A percentile compares a stretch with the other conserved stretches of the same genome.
phyloP scores from a whole-genome alignment of 2,888 invertebrate genomes.

The Acrobasis repandana region DNA sequence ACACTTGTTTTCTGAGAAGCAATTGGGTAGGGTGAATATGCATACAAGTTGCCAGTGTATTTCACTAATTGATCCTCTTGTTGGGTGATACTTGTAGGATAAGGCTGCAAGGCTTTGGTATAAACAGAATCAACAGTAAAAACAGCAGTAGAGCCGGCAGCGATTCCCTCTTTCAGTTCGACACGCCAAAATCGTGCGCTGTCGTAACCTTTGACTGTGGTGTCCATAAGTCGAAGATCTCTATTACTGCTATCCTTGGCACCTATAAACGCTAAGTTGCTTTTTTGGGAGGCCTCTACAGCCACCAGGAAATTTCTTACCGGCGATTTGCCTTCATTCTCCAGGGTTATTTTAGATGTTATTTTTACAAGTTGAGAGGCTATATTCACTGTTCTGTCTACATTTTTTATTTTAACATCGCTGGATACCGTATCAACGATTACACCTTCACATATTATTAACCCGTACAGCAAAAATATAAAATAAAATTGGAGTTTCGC shows the following conservation, averaged over 20 bases:
- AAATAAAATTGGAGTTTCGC: conserved; percentile 60
- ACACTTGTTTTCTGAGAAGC: conserved; percentile 92
- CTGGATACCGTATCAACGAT: conserved; percentile 76
- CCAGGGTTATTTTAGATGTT: conserved; percentile 89
- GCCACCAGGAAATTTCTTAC: conserved; percentile 88
- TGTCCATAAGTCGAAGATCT: conserved; percentile 80
- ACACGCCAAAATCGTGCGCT: conserved; percentile 80
- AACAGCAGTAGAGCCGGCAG: conserved; percentile 81
- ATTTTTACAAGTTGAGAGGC: conserved; percentile 95
- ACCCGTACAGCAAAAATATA: conserved; percentile 58
- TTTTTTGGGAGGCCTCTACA: conserved; percentile 84
- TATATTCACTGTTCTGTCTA: conserved; percentile 93
- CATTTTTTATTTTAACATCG: conserved; percentile 88
- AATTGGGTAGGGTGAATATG: conserved; percentile 92
- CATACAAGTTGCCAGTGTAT: conserved; percentile 92
- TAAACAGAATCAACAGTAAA: conserved; percentile 88
- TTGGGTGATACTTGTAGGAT: conserved; percentile 94
- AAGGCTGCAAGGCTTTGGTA: conserved; percentile 90
- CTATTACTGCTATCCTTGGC: conserved; percentile 85
- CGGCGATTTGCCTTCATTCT: conserved; percentile 90
- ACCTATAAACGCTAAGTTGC: conserved; percentile 88
- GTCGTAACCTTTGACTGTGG: conserved; percentile 76
- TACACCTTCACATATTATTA: conserved; percentile 54
- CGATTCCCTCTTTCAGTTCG: conserved; percentile 84
- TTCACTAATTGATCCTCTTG: conserved; percentile 96